Base-by-base conservation (phyloP, 2,113 vertebrate genomes). In the Promerops cafer region DNA sequence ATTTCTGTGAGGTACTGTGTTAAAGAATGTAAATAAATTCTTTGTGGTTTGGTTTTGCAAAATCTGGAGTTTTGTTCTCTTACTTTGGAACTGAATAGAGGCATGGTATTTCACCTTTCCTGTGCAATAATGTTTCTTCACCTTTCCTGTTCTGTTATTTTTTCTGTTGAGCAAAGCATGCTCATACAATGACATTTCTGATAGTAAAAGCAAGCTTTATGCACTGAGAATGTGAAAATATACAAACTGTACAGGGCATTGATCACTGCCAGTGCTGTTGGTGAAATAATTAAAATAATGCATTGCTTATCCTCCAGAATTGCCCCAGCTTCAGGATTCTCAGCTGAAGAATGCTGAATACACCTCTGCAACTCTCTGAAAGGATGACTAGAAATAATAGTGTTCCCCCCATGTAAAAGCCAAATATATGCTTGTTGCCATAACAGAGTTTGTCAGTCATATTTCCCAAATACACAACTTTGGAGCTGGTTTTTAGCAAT, bases 1-100 rank as follows among this genome's bases (percentile, higher is more conserved):
- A 98, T 96, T 99, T 99, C 97, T 99, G 99, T 11, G 98, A 99
- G 99, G 99, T 99, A 97, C 50, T 66, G 39, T 66, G 7, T 56
- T 39, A 35, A 30, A 45, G 6, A 16, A 16, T 65, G 28, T 13
- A 7, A 50, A 7, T 42, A 30, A 65, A 33, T 57, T 21, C 17
- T 64, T 44, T 63, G 18, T 27, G 31, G 14, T 6, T 17, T 74
- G 37, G 5, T 49, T 75, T 69, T 50, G 35, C 21, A 79, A 65
- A 84, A 42, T 20, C 5, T 23, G 21, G 19, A 76, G 10, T 27
- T 40, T 22, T 44, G 9, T 71, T 82, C 14, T 68, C 27, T 54
- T 40, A 13, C 1, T 3, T 59, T 37, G 37, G 39, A 87, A 50
- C 18, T 35, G 31, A 70, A 49, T 22, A 8, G 3, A 6, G 13